Evolutionary conservation across 2,113 vertebrate genomes (phyloP).

Genomic region (Anas platyrhynchos): DNA sequence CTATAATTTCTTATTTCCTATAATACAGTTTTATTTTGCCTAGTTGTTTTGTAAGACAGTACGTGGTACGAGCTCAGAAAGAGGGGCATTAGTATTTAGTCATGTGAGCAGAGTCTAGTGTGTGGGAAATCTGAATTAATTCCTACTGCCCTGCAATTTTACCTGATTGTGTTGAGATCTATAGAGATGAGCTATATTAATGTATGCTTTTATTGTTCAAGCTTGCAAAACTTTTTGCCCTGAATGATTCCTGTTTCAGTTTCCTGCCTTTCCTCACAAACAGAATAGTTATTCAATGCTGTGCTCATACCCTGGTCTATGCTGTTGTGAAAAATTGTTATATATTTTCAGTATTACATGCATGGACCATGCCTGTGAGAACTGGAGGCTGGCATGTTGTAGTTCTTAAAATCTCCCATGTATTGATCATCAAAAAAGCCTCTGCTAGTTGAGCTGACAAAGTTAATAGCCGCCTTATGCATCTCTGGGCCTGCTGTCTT

Average conservation of each 20-base stretch:
- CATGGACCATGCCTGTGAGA: not conserved
- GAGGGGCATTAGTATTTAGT: not conserved
- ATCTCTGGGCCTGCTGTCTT: constrained; percentile 12
- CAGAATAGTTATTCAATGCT: not conserved
- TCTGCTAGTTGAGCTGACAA: constrained; percentile 4
- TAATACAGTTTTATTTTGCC: not conserved
- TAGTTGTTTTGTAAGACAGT: not conserved
- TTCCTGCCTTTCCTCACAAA: not conserved
- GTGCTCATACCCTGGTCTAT: not conserved
- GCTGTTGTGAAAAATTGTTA: not conserved
- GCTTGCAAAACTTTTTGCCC: not conserved
- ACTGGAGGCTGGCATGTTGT: not conserved
- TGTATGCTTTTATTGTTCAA: not conserved
- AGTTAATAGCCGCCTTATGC: not conserved
- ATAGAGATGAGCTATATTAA: not conserved
- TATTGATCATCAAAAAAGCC: not conserved
- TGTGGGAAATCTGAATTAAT: not conserved
- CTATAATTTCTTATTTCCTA: not conserved
- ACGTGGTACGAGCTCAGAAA: not conserved
- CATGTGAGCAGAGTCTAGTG: not conserved
- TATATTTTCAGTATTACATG: fast-evolving
- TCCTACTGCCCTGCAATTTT: not conserved
- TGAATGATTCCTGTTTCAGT: not conserved
- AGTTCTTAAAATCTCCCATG: not conserved
- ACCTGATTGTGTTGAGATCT: not conserved